These are phyloP conservation scores for Rhea pennata DNA, from an alignment of 2,113 vertebrate genomes.

Conservation along the genomic window DNA sequence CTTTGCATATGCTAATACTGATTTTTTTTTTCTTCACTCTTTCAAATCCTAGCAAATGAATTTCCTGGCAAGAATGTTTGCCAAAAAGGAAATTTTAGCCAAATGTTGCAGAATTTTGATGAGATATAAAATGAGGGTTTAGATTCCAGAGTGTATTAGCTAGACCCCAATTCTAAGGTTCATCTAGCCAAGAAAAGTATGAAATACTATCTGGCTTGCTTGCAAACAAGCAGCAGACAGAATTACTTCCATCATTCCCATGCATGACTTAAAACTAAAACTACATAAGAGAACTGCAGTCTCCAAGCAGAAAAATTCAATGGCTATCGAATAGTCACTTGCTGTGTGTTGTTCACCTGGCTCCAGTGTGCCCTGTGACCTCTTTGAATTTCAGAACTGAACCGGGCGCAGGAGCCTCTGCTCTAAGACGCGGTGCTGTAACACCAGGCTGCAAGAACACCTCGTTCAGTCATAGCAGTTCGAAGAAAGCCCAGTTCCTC, in stretches of 20 bases:
- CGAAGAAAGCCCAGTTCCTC: neutral
- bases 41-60: slow-evolving; percentile 16
- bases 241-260: neutral
- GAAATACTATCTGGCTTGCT: neutral
- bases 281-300: rapidly evolving
- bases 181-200: slow-evolving; percentile 27
- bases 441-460: neutral
- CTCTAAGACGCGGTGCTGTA: rapidly evolving
- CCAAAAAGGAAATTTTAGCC: slow-evolving; percentile 23
- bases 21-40: neutral
- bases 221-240: neutral
- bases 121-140: neutral
- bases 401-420: neutral
- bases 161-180: neutral
- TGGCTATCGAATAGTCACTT: neutral
- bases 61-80: neutral
- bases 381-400: neutral
- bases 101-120: slow-evolving; percentile 18
- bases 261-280: neutral
- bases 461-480: neutral
- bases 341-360: neutral
- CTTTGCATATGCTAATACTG: slow-evolving; percentile 32
- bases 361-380: neutral
- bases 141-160: slow-evolving; percentile 10
- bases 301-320: neutral